Evolutionary conservation across 1,140 invertebrate species (phyloP).

Genomic region (Hyposmocoma kahamanoa): DNA sequence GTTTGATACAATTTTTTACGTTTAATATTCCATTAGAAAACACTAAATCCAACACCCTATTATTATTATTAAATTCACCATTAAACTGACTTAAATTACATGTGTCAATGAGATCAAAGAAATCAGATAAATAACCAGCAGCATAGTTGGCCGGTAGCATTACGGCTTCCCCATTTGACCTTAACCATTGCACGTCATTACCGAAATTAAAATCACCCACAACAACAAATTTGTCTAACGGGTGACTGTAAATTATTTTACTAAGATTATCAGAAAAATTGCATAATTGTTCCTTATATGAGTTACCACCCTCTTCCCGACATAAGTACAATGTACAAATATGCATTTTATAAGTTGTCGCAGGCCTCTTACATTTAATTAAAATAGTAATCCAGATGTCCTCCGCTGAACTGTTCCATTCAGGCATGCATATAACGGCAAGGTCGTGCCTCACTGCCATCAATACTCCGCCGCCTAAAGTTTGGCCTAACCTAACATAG

Average conservation of each 20-base stretch:
- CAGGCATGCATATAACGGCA: not conserved
- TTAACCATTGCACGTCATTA: not conserved
- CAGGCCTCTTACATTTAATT: too few species aligned
- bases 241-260: not conserved
- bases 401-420: constrained; percentile 5
- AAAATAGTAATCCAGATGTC: constrained; percentile 10
- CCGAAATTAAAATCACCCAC: not conserved
- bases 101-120: not conserved
- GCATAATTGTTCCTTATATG: not conserved
- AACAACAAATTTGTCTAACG: not conserved
- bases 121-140: not conserved
- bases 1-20: not conserved
- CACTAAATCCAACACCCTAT: not conserved
- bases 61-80: not conserved
- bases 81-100: not conserved
- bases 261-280: not conserved
- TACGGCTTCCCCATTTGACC: not conserved
- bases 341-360: not conserved
- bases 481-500: not conserved
- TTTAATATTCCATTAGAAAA: not conserved
- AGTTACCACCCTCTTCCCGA: not conserved
- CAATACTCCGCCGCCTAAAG: constrained; percentile 9
- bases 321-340: not conserved
- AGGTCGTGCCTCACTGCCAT: constrained; percentile 6
- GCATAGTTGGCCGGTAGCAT: not conserved